Evolutionary conservation across 2,113 vertebrate species (phyloP).

Genomic region (Perca flavescens): DNA sequence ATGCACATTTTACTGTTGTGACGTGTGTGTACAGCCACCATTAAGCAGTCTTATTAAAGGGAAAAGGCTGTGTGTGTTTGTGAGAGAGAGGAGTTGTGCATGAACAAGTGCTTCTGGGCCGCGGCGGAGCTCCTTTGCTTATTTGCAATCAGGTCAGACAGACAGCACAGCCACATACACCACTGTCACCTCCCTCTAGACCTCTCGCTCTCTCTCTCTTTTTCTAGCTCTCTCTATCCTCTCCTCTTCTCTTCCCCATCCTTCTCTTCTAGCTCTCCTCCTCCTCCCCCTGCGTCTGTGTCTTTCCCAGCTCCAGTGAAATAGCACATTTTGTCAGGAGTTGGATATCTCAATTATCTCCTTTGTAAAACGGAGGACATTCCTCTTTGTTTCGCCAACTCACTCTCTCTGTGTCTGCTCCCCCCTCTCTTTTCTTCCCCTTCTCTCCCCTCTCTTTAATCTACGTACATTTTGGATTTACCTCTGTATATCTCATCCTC

Average conservation of each 20-base stretch:
- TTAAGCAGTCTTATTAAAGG: conserved; percentile 80
- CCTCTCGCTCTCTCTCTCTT: conserved; percentile 55
- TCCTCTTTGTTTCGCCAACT: conserved; percentile 63
- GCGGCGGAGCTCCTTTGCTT: conserved; percentile 79
- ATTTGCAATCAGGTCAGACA: conserved; percentile 88
- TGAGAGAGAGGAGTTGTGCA: conserved; percentile 70
- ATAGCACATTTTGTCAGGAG: conserved; percentile 81
- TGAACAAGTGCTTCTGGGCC: conserved; percentile 83
- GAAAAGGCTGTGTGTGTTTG: conserved; percentile 42
- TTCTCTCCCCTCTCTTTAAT: conserved; percentile 24
- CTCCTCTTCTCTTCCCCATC: conserved; percentile 34
- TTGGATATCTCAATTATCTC: conserved; percentile 85
- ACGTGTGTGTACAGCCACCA: conserved; percentile 69
- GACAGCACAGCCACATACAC: conserved; percentile 82
- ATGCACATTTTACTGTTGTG: conserved; percentile 58
- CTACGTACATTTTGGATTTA: conserved; percentile 63
- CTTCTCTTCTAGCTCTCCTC: conserved; percentile 34
- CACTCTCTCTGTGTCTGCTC: conserved; percentile 33
- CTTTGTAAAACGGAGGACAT: conserved; percentile 63
- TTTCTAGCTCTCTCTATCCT: conserved; percentile 32
- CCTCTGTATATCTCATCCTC: conserved; percentile 49
- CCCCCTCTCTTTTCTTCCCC: not conserved
- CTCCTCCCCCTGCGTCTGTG: conserved; percentile 38
- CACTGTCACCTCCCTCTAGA: conserved; percentile 84
- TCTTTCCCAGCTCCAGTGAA: conserved; percentile 73